phyloP scores from a whole-genome alignment of 2,797 vertebrate species.

The Falco columbarius region DNA sequence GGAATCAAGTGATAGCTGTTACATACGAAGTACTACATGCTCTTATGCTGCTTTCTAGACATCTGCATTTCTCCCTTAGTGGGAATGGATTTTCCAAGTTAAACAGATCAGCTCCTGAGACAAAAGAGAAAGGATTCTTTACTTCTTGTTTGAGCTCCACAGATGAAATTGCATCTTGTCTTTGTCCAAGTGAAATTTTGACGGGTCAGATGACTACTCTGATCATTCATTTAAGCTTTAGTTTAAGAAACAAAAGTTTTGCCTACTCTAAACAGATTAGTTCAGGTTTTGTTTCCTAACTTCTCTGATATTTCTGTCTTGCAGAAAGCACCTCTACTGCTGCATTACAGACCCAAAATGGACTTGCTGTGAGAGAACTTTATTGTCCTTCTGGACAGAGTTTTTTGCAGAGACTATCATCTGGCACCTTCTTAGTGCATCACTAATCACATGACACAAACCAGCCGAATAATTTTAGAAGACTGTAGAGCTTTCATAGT shows the following conservation, averaged over 20 bases:
- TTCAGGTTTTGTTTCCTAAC: conserved; percentile 21
- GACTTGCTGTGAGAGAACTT: conserved; percentile 94
- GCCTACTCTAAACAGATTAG: neutral
- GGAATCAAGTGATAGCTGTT: neutral
- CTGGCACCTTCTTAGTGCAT: conserved; percentile 72
- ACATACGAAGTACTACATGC: neutral
- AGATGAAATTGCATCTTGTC: neutral
- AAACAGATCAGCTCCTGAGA: neutral
- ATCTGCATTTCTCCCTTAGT: neutral
- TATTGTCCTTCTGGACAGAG: conserved; percentile 77
- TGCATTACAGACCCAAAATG: conserved; percentile 99
- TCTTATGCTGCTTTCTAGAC: neutral
- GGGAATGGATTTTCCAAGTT: neutral
- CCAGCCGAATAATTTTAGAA: conserved; percentile 78
- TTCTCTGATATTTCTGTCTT: conserved; percentile 50
- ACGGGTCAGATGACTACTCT: neutral
- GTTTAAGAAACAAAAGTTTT: neutral
- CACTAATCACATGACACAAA: conserved; percentile 75
- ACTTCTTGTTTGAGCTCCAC: neutral
- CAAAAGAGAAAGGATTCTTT: neutral
- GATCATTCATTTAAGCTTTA: neutral
- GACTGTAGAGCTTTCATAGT: conserved; percentile 79
- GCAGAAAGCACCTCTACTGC: conserved; percentile 98
- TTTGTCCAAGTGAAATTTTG: neutral
- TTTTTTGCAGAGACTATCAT: conserved; percentile 93